A percentile compares a stretch with the other conserved stretches of the same genome.
Conservation (phyloP, 2,113 vertebrate genomes). For the Numenius arquata region DNA sequence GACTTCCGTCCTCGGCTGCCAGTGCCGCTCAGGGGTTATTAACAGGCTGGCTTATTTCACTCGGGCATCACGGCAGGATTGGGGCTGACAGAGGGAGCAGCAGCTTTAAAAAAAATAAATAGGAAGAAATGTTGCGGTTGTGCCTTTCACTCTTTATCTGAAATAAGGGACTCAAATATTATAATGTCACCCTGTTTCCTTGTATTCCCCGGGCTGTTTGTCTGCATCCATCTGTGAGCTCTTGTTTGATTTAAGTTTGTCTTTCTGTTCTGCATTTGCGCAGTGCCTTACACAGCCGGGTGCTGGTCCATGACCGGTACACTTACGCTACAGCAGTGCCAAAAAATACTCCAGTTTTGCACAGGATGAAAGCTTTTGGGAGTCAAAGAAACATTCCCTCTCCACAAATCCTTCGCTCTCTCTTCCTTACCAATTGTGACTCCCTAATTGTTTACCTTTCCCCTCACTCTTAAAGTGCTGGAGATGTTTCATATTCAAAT, state of each 20-base stretch:
- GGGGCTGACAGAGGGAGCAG: not conserved
- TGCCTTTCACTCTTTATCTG: not conserved
- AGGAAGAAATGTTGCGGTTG: not conserved
- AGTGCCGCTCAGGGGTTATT: not conserved
- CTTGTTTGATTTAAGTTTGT: not conserved
- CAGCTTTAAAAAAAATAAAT: not conserved
- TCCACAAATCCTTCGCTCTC: not conserved
- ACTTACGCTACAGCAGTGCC: not conserved
- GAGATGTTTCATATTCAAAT: conserved; percentile 16
- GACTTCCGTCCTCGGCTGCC: not conserved
- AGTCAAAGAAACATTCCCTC: not conserved
- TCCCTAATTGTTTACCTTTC: not conserved
- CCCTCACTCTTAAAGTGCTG: not conserved
- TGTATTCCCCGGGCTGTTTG: not conserved
- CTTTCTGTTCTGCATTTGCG: not conserved
- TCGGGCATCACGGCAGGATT: not conserved
- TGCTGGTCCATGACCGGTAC: not conserved
- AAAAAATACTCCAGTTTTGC: not conserved
- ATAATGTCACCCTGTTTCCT: not conserved
- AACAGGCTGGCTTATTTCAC: not conserved
- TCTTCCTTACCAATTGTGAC: not conserved
- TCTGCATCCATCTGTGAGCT: not conserved
- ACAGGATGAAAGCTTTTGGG: not conserved
- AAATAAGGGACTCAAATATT: not conserved
- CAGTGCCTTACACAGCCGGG: too few species aligned